These are phyloP conservation scores for Nomada hirtipes DNA, from an alignment of 2,888 invertebrate genomes.

Conservation along the genomic window DNA sequence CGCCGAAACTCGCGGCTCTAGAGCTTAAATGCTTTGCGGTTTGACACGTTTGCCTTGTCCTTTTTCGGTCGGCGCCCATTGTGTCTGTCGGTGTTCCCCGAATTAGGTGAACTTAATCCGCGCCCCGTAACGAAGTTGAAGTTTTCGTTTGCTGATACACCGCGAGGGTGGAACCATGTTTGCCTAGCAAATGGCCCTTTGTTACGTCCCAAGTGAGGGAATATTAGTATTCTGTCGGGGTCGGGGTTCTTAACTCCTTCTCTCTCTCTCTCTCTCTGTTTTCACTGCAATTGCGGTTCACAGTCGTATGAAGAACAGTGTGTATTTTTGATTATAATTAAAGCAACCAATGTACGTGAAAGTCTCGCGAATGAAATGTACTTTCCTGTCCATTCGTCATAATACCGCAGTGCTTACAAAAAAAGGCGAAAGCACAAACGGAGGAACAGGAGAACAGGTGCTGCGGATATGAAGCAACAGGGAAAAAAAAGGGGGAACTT, in stretches of 20 bases:
- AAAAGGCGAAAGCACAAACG: not conserved
- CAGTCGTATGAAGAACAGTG: no score
- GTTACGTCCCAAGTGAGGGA: constrained; percentile 35
- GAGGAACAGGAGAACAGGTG: not conserved
- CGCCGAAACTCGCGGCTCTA: not conserved
- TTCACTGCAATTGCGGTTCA: constrained; percentile 3
- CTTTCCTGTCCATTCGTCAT: no score
- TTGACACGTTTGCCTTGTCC: constrained; percentile 16
- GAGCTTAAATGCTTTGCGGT: constrained; percentile 28
- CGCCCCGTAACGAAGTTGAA: constrained; percentile 27
- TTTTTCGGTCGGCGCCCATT: not conserved
- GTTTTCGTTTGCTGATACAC: constrained; percentile 52
- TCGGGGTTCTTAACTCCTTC: constrained; percentile 32
- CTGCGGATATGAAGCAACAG: not conserved
- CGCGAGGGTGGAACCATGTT: constrained; percentile 28
- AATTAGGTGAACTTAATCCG: constrained; percentile 48
- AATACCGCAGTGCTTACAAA: not conserved
- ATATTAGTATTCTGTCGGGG: constrained; percentile 53
- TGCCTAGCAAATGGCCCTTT: constrained; percentile 48
- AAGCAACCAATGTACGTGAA: no score
- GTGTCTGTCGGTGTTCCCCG: not conserved
- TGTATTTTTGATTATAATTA: no score
- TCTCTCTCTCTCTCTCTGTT: not conserved
- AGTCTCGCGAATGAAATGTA: no score
- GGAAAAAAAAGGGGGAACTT: not conserved